Evolutionary conservation across 2,797 vertebrate species (phyloP).

Genomic region (Spinus pinus): DNA sequence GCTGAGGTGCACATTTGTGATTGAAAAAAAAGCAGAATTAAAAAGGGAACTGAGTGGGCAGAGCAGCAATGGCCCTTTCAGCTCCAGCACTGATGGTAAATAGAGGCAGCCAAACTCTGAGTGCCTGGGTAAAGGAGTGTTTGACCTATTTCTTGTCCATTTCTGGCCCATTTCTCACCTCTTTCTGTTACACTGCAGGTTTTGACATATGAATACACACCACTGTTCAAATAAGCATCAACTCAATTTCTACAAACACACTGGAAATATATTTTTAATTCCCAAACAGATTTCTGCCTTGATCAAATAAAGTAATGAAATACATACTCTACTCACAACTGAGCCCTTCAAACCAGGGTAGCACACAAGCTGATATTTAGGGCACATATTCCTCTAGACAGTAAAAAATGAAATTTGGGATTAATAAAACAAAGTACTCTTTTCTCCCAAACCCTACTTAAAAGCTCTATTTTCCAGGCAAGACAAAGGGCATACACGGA

Average conservation of each 20-base stretch:
- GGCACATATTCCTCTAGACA: background rate
- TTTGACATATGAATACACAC: fast-evolving
- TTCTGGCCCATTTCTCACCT: background rate
- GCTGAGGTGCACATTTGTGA: background rate
- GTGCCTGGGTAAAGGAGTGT: background rate
- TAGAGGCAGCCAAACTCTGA: background rate
- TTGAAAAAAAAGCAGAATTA: background rate
- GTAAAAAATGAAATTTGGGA: background rate
- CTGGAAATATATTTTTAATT: background rate
- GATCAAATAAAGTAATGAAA: background rate
- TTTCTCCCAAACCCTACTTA: background rate
- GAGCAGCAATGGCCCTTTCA: background rate
- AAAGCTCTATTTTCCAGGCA: background rate
- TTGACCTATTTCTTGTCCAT: background rate
- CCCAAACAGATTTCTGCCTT: background rate
- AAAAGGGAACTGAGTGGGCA: background rate
- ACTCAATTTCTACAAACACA: background rate
- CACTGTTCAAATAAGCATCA: background rate
- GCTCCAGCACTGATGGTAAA: background rate
- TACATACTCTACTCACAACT: background rate
- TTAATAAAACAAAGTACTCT: background rate
- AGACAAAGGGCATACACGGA: background rate
- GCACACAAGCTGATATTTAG: background rate
- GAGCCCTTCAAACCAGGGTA: background rate
- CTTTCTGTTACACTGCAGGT: background rate